phyloP scores from a whole-genome alignment of 2,797 vertebrate species.

The Caiman crocodilus region DNA sequence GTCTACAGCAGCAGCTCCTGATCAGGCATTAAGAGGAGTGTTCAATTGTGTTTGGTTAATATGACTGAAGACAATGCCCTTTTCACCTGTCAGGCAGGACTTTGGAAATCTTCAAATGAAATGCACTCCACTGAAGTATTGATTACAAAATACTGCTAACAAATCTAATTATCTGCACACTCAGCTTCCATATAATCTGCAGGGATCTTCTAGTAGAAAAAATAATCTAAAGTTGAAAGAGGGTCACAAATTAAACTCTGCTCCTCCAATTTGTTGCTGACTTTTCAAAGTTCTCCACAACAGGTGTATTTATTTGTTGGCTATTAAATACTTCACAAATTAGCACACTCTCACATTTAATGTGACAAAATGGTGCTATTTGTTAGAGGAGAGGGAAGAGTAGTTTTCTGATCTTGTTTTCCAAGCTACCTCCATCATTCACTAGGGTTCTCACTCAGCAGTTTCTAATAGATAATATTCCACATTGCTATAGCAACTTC shows the following conservation, averaged over 20 bases:
- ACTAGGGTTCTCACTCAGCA: neutral
- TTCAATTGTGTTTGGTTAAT: neutral
- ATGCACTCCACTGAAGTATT: neutral
- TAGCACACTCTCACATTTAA: slow-evolving; percentile 25
- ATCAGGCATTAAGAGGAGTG: neutral
- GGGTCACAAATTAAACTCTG: neutral
- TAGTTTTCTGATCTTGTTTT: neutral
- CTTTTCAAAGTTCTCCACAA: neutral
- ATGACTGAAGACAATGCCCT: neutral
- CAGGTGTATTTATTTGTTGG: neutral
- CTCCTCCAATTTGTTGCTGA: neutral
- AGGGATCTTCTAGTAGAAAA: neutral
- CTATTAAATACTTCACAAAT: slow-evolving; percentile 18
- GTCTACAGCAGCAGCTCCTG: neutral
- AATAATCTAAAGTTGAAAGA: neutral
- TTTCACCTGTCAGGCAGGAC: neutral
- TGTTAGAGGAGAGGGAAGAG: slow-evolving; percentile 24
- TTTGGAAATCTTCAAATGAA: neutral
- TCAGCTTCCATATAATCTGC: neutral
- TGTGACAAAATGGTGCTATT: neutral
- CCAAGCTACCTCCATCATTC: neutral
- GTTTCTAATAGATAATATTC: neutral
- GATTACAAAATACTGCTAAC: neutral
- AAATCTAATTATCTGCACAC: neutral
- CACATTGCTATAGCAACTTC: slow-evolving; percentile 34